Conservation (phyloP, 2,113 vertebrate species). For the Oreochromis tanganicae region DNA sequence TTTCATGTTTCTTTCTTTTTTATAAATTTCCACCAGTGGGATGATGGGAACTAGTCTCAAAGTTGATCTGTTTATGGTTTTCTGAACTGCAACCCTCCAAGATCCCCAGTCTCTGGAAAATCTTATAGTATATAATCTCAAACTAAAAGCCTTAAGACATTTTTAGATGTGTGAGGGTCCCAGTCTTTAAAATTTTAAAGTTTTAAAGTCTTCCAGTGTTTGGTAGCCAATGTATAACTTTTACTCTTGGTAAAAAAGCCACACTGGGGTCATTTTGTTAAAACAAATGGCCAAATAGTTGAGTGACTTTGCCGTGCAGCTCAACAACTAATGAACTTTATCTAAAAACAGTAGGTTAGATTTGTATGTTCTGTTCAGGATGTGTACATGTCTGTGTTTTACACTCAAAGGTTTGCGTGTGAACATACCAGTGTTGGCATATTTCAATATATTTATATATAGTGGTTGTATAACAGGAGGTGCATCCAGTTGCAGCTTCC, state of each 20-base stretch:
- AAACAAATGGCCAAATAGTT: not conserved
- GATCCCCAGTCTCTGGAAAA: no score
- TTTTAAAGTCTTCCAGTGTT: not conserved
- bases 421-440: not conserved
- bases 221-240: not conserved
- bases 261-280: not conserved
- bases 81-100: not conserved
- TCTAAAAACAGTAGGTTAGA: not conserved
- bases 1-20: not conserved
- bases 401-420: not conserved
- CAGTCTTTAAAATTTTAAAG: not conserved
- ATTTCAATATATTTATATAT: not conserved
- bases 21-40: not conserved
- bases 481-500: not conserved
- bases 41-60: not conserved
- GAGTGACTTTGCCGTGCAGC: not conserved
- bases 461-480: not conserved
- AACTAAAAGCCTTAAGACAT: not conserved
- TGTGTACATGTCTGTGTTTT: not conserved
- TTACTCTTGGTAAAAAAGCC: fast-evolving
- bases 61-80: not conserved
- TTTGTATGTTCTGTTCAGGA: not conserved
- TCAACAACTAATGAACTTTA: not conserved
- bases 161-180: not conserved
- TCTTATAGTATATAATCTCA: not conserved